Conservation (phyloP, 1,140 invertebrate species). For the Calliphora vicina region DNA sequence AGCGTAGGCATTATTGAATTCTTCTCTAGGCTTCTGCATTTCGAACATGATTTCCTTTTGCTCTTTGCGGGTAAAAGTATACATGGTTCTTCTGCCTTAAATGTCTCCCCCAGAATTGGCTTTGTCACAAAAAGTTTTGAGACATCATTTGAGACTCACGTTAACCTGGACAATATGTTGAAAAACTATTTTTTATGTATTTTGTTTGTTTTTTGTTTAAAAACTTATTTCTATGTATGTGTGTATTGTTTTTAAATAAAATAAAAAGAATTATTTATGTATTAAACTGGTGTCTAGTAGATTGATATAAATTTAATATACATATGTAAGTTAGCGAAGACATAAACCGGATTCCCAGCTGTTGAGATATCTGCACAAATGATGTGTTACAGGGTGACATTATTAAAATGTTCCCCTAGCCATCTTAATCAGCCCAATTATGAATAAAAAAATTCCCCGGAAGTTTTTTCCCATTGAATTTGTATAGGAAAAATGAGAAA, state of each 20-base stretch:
- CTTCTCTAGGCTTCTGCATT: not conserved
- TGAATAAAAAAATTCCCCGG: too few relatives aligned
- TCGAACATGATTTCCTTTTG: not conserved
- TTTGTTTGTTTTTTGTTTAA: not conserved
- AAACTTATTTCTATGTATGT: not conserved
- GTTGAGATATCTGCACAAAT: too few relatives aligned
- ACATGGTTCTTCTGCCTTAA: not conserved
- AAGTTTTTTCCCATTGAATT: too few relatives aligned
- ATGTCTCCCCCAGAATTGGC: not conserved
- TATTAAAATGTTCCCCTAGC: too few relatives aligned
- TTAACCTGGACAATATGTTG: not conserved
- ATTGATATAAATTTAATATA: too few relatives aligned
- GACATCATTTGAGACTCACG: not conserved
- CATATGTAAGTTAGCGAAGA: too few relatives aligned
- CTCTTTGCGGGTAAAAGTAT: not conserved
- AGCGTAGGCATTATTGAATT: conserved; percentile 30
- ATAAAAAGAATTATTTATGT: not conserved
- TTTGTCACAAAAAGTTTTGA: not conserved
- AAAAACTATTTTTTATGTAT: not conserved
- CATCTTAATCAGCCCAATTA: too few relatives aligned
- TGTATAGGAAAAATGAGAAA: too few relatives aligned
- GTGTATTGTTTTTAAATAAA: not conserved
- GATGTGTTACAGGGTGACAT: too few relatives aligned
- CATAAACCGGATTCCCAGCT: too few relatives aligned
- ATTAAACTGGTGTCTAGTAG: too few relatives aligned